Percentiles rank a stretch among this genome's conserved stretches.
Evolutionary conservation across 2,797 vertebrate genomes (phyloP).

Genomic region (Corythornis leucogaster): DNA sequence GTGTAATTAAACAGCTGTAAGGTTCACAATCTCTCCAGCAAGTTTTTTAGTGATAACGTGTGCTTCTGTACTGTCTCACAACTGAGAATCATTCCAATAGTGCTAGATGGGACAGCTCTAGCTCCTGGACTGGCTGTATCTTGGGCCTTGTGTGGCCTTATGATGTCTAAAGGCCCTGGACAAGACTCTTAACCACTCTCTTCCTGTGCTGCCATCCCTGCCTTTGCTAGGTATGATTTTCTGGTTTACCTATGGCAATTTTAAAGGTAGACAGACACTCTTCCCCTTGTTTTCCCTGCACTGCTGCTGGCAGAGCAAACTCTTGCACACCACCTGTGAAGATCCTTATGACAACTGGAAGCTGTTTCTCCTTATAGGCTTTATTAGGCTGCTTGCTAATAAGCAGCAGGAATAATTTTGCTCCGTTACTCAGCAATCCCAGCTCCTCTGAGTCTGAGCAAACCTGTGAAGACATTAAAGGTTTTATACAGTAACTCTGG

Average conservation of each 20-base stretch:
- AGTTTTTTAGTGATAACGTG: not conserved
- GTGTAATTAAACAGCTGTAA: not conserved
- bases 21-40: not conserved
- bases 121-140: not conserved
- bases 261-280: not conserved
- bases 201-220: not conserved
- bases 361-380: not conserved
- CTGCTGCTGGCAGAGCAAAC: not conserved
- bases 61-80: not conserved
- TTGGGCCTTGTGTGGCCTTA: not conserved
- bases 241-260: not conserved
- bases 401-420: not conserved
- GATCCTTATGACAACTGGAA: not conserved
- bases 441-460: not conserved
- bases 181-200: not conserved
- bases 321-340: not conserved
- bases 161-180: not conserved
- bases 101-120: not conserved
- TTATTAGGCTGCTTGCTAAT: not conserved
- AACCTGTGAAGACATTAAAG: not conserved
- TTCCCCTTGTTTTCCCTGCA: not conserved
- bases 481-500: rapidly evolving
- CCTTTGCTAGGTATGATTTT: not conserved
- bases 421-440: not conserved
- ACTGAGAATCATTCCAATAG: not conserved